phyloP scores from a whole-genome alignment of 1,140 invertebrate species.

The Neuroterus valhalla region DNA sequence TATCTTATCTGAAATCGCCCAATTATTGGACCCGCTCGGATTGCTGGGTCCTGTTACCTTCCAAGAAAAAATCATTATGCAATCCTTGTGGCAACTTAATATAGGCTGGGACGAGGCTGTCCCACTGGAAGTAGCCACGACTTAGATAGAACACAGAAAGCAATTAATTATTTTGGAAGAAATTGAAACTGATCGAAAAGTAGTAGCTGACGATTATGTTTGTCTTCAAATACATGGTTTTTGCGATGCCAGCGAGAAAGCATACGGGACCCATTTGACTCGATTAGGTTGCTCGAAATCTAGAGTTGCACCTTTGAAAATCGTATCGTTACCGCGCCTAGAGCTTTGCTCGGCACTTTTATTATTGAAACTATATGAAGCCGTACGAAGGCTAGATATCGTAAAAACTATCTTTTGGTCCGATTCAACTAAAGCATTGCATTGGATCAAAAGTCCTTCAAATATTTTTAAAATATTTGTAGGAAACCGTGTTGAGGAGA shows the following conservation, averaged over 20 bases:
- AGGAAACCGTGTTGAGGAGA: slow-evolving; percentile 63
- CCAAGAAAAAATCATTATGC: slow-evolving; percentile 58
- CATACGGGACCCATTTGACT: not conserved
- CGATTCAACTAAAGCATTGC: slow-evolving; percentile 59
- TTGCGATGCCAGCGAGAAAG: slow-evolving; percentile 33
- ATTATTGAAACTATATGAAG: not conserved
- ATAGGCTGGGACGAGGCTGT: slow-evolving; percentile 34
- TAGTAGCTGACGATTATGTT: not conserved
- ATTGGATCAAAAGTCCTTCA: too few species aligned
- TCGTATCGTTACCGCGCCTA: slow-evolving; percentile 13
- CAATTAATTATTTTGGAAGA: not conserved
- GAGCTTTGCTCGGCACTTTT: slow-evolving; percentile 17
- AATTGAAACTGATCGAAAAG: slow-evolving; percentile 26
- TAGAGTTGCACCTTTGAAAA: slow-evolving; percentile 21
- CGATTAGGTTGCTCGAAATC: not conserved
- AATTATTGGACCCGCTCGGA: slow-evolving; percentile 54
- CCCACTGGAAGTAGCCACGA: not conserved
- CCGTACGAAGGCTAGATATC: not conserved
- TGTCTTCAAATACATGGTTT: slow-evolving; percentile 38
- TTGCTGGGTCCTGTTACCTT: slow-evolving; percentile 53
- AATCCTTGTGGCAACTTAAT: slow-evolving; percentile 52
- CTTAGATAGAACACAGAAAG: not conserved
- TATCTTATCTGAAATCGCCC: too few species aligned
- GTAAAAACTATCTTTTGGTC: slow-evolving; percentile 50
- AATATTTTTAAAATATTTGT: too few species aligned